Evolutionary conservation across 1,140 invertebrate genomes (phyloP), one percentile per base, ranked within the genome.

Genomic region (Drosophila orena): DNA sequence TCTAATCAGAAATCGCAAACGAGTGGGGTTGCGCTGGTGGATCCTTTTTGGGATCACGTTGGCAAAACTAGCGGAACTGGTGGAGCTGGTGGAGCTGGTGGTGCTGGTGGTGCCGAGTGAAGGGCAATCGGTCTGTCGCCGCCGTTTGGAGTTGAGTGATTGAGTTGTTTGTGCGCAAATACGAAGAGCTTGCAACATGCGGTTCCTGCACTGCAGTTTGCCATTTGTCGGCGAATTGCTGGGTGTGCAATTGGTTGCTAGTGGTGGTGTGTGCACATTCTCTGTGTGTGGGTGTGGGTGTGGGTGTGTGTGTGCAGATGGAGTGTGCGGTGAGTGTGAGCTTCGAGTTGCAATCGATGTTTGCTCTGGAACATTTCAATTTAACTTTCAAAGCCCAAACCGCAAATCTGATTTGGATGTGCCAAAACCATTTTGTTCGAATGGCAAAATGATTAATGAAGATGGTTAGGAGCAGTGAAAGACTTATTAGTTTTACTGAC

Each of bases 121-220:
- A 70, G 50, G 42, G 64, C 66, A 70, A 69, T 56, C 64, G 24
- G 40, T 43, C 71, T 75, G 46, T 66, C 72, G 69, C 68, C 71
- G 62, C 37, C 44, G 58, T 50, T 50, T 75, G 55, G 69, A 72
- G 78, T 65, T 57, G 30, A 56, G 68, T 70, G 66, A 70, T 70
- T 88, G 84, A 81, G 72, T 84, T 88, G 84, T 88, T 88, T 84
- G 85, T 73, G 83, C 57, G 40, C 74, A 81, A 81, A 81, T 68
- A 76, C 34, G 34, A 75, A 11, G 40, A 76, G 75, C 71, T 78
- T 44, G 74, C 73, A 77, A 57, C 74, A 77, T 77, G 74, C 56
- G 65, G 78, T 77, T 79, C 42, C 64, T 56, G 27, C 50, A 40
- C 40, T 50, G 62, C 70, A 69, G 65, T 75, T 75, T 76, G 50